Conservation (phyloP, 1,140 invertebrate species). For the Harpegnathos saltator region DNA sequence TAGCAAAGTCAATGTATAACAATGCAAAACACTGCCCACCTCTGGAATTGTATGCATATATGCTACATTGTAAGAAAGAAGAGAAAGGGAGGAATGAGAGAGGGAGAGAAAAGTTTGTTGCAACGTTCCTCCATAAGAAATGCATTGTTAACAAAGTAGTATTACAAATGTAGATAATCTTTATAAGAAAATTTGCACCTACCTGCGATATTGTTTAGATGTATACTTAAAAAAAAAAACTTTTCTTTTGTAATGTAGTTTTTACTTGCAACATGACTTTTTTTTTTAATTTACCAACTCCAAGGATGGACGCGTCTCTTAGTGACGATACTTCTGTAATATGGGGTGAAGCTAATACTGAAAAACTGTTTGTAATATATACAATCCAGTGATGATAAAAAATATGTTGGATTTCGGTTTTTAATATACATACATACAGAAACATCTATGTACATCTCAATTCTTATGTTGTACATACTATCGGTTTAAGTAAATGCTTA, state of each 20-base stretch:
- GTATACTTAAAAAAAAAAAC: slow-evolving; percentile 67
- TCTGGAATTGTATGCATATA: slow-evolving; percentile 78
- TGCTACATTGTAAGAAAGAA: slow-evolving; percentile 2
- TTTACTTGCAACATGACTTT: slow-evolving; percentile 65
- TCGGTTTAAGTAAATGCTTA: background rate
- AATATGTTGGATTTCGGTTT: no score
- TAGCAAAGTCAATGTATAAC: slow-evolving; percentile 37
- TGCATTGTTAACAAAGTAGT: slow-evolving; percentile 79
- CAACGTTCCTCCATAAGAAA: slow-evolving; percentile 84
- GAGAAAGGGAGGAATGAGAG: background rate
- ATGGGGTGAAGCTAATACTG: slow-evolving; percentile 61
- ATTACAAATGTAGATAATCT: slow-evolving; percentile 68
- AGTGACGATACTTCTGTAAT: slow-evolving; percentile 65
- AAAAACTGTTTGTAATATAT: no score
- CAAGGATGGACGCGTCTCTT: slow-evolving; percentile 80
- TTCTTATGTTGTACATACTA: background rate
- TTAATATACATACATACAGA: background rate
- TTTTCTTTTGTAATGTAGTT: slow-evolving; percentile 58
- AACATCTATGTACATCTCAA: background rate
- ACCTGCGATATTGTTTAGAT: slow-evolving; percentile 78
- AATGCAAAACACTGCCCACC: slow-evolving; percentile 75
- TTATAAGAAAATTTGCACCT: slow-evolving; percentile 79
- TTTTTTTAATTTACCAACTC: slow-evolving; percentile 77
- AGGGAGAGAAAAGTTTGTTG: slow-evolving; percentile 47
- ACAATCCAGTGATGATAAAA: no score